Percentiles rank a stretch among this genome's conserved stretches.
Evolutionary conservation across 2,888 invertebrate species (phyloP).

Genomic region (Stenotaenia linearis): DNA sequence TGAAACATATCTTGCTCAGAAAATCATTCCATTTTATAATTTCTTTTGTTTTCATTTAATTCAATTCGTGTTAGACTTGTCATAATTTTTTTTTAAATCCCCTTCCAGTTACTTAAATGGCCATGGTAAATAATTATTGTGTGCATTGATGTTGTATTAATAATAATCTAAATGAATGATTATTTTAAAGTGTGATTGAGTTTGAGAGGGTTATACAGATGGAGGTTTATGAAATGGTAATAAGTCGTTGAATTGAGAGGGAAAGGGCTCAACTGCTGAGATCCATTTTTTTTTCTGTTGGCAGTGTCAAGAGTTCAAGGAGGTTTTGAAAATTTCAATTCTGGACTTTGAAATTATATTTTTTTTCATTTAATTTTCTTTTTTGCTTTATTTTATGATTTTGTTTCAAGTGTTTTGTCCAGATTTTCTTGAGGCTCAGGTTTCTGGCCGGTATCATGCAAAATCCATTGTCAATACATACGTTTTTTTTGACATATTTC

Average conservation of each 20-base stretch:
- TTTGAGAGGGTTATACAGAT: neutral
- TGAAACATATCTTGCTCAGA: constrained; percentile 35
- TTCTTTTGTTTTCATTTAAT: neutral
- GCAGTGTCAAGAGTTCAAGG: neutral
- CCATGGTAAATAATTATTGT: constrained; percentile 19
- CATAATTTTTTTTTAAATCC: no score
- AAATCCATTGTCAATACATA: constrained; percentile 21
- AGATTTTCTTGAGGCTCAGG: constrained; percentile 5
- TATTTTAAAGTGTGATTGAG: neutral
- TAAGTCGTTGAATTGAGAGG: neutral
- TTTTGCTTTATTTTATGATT: neutral
- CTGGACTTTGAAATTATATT: neutral
- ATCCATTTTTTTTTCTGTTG: neutral
- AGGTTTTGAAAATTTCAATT: neutral
- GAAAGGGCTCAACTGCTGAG: neutral
- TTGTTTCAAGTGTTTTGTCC: neutral
- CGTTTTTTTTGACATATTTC: constrained; percentile 9
- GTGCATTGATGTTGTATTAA: constrained; percentile 23
- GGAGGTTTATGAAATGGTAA: neutral
- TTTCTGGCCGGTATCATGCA: constrained; percentile 21
- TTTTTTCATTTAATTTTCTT: neutral
- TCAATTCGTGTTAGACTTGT: neutral
- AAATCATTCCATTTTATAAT: constrained; percentile 33
- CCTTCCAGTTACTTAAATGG: constrained; percentile 19
- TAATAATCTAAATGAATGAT: constrained; percentile 3